A percentile compares a stretch with the other conserved stretches of the same genome.
phyloP scores from a whole-genome alignment of 2,888 invertebrate species.

The Lasius fuliginosus region DNA sequence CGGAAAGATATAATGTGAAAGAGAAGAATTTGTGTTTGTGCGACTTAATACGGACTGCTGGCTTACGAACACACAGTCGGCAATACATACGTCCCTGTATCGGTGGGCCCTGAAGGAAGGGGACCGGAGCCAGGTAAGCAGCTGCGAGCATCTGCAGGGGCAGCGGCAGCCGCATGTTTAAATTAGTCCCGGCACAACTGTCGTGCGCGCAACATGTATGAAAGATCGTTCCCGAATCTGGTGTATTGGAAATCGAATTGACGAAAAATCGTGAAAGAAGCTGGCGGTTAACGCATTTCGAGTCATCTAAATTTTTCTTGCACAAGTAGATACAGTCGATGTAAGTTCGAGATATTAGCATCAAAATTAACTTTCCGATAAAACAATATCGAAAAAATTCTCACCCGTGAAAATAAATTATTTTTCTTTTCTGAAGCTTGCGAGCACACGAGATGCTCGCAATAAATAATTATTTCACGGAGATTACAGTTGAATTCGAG shows the following conservation, averaged over 20 bases:
- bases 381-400: not conserved
- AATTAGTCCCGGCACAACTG: slow-evolving; percentile 86
- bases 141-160: slow-evolving; percentile 80
- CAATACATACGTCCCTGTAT: slow-evolving; percentile 66
- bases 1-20: not conserved
- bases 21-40: not conserved
- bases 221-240: slow-evolving; percentile 53
- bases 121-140: slow-evolving; percentile 81
- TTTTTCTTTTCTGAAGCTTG: not conserved
- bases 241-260: slow-evolving; percentile 10
- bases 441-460: not conserved
- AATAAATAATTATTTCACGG: not conserved
- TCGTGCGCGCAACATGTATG: slow-evolving; percentile 82
- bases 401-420: not conserved
- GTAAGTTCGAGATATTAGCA: not conserved
- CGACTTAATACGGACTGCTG: not conserved
- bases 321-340: not conserved
- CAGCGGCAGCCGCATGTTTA: slow-evolving; percentile 79
- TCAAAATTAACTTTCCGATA: not conserved
- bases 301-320: not conserved
- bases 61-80: not conserved
- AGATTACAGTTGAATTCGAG: not conserved
- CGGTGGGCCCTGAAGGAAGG: slow-evolving; percentile 64
- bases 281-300: not conserved
- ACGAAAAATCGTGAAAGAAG: slow-evolving; percentile 29